Conservation (phyloP, 1,140 invertebrate genomes). For the Ladona fulva region DNA sequence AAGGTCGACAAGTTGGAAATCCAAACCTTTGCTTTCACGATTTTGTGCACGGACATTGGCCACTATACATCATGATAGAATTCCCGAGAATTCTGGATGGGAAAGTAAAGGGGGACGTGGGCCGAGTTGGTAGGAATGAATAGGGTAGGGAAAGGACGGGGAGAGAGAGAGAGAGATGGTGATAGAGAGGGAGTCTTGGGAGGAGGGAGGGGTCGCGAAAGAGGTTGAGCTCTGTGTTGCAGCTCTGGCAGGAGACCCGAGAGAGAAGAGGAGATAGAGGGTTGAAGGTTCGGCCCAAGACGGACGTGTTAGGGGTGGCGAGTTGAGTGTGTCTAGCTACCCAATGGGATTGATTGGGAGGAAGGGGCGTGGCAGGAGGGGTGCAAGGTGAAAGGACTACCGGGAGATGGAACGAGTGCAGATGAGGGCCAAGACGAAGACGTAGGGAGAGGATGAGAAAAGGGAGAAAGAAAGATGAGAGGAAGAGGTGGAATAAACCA, state of each 20-base stretch:
- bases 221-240: background rate
- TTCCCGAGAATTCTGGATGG: background rate
- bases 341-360: background rate
- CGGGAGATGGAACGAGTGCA: no score
- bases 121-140: background rate
- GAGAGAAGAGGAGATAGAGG: background rate
- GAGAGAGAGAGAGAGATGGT: background rate
- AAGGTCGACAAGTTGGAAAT: slow-evolving; percentile 1
- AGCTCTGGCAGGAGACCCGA: background rate
- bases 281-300: background rate
- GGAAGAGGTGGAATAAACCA: background rate
- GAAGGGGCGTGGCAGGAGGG: background rate
- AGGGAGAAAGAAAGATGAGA: background rate
- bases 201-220: background rate
- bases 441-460: background rate
- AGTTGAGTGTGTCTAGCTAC: background rate
- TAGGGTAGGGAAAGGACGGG: background rate
- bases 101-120: background rate
- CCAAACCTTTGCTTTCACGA: slow-evolving; percentile 8
- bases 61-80: slow-evolving; percentile 10
- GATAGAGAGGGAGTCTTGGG: background rate
- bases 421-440: background rate
- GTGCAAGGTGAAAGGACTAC: background rate
- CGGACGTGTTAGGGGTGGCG: background rate
- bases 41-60: background rate